Evolutionary conservation across 2,113 vertebrate genomes (phyloP), one percentile per base, ranked within the genome.

Genomic region (Coracopsis vasa): DNA sequence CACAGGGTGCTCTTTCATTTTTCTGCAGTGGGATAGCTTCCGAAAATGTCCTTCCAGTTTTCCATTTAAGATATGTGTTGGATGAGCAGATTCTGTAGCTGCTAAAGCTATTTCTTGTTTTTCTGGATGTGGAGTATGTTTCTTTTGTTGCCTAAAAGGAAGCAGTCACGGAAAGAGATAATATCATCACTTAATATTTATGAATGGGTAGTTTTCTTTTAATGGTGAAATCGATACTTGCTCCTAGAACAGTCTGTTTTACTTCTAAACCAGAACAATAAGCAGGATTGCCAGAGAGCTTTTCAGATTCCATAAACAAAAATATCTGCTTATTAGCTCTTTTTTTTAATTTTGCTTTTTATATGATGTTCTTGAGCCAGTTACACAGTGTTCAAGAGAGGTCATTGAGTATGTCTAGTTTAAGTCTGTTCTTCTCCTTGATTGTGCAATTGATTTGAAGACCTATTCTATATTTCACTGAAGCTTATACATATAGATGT

Each of bases 121-220:
- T 75, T 47, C 45, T 71, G 58, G 14, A 67, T 66, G n/a, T 75
- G 35, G 51, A 73, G 90, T 88, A 66, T 50, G 25, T 86, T 80
- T 65, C 41, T 50, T 95, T 90, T 80, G 51, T 72, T 89, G 60
- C 54, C 69, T 86, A 12, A 18, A 79, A 91, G 65, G 81, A 84
- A 78, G 44, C 25, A 79, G 65, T 56, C 70, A 72, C 41, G 60
- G 90, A 95, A 82, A 80, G 42, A n/a, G 58, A 48, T 75, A 89
- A 62, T 93, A 84, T 86, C 71, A 89, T 84, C 35, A n/a, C 56
- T 93, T 93, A 75, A 82, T 95, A 88, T 64, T 87, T 97, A 96
- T 91, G 79, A 97, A 93, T 85, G 62, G n/a, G 58, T 62, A 45
- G 65, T 82, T 95, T 95, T 96, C 33, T 62, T 80, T 92, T 94